Conservation (phyloP, 1,140 invertebrate species). For the Antheraea mylitta region DNA sequence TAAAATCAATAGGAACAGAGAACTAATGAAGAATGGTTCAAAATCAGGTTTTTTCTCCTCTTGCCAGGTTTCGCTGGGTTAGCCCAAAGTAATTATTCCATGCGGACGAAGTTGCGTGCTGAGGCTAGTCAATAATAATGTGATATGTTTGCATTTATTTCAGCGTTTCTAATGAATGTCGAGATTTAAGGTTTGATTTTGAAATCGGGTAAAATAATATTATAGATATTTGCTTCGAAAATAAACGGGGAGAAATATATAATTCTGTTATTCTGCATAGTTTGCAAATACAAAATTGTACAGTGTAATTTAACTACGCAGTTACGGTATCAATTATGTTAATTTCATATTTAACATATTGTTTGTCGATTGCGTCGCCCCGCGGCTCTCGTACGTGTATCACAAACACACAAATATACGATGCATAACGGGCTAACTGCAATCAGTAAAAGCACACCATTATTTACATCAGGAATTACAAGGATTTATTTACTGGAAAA, state of each 20-base stretch:
- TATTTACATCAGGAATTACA: not conserved
- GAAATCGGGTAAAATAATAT: not conserved
- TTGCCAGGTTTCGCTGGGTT: too few species aligned
- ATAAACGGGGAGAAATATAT: not conserved
- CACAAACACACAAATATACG: not conserved
- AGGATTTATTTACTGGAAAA: not conserved
- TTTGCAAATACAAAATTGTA: not conserved
- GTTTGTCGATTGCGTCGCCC: not conserved
- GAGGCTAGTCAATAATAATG: not conserved
- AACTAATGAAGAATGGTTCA: too few species aligned
- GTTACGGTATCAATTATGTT: constrained; percentile 1
- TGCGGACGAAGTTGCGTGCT: too few species aligned
- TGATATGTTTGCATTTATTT: not conserved
- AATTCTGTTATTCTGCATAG: not conserved
- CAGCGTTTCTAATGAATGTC: too few species aligned
- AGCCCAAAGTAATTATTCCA: too few species aligned
- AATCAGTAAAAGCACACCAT: not conserved
- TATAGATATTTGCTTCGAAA: not conserved
- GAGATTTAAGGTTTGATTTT: not conserved
- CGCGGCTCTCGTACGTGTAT: not conserved
- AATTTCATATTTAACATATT: constrained; percentile 4
- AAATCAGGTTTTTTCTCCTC: too few species aligned
- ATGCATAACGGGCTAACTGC: not conserved
- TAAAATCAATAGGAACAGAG: too few species aligned
- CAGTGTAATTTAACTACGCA: not conserved